Evolutionary conservation across 30 jellyfish, hydroid and myxozoan genomes (phyloP), one percentile per base, ranked within the genome.

Genomic region (Rhopilema esculentum): DNA sequence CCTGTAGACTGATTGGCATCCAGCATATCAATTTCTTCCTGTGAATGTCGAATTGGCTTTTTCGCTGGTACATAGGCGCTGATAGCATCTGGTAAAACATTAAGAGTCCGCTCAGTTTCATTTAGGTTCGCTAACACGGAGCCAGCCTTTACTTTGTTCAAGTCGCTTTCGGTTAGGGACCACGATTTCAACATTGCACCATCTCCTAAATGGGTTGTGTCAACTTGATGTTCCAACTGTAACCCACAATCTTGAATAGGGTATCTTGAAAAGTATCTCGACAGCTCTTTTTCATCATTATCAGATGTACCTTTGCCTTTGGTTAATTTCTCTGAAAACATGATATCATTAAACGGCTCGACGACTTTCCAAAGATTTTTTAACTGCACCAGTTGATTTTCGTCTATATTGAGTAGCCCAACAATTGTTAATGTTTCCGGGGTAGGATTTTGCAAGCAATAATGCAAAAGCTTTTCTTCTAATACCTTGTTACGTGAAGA

Each of bases 371-470:
- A 40, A 40, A 40, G 57, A 40, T 40, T 40, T 12, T 40, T 6
- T 40, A 12, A 40, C 57, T 2, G 57, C 12, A 40, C 9, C 57
- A 40, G 57, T 40, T 12, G 6, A 2, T 6, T 40, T 40, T 6
- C 57, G 12, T 40, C 57, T 2, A 12, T 40, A 12, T 40, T 40
- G 6, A 21, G 1, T 17, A 22, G 79, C 17, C 24, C 49, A 12
- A 68, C 23, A 1, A 68, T 68, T 12, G 17, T 40, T 16, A 19
- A 9, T 16, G 53, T 63, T 27, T 84, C 93, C 6, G 31, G 22
- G 17, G 61, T 33, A 7, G 87, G 88, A 29, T 71, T 65, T 7
- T 19, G 64, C 31, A 84, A 40, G 25, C 85, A 82, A 49, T 82
- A 49, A 27, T 69, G 82, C 17, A 82, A 71, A 20, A 82, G 24